phyloP scores from a whole-genome alignment of 2,888 invertebrate species.

The Myopa testacea region DNA sequence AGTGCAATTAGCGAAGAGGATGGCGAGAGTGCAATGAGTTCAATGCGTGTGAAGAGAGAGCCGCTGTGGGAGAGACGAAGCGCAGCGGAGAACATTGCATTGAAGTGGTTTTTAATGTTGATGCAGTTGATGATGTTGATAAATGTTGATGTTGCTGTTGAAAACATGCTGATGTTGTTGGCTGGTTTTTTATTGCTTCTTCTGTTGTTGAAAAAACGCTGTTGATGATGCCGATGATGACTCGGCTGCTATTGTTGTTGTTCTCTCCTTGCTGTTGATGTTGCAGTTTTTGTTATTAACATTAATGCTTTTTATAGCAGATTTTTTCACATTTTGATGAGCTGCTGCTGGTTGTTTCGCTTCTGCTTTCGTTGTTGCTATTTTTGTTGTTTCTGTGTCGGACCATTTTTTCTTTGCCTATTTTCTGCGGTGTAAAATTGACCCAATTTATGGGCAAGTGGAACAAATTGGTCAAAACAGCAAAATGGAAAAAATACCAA shows the following conservation, averaged over 20 bases:
- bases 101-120: not conserved
- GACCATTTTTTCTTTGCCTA: not conserved
- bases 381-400: not conserved
- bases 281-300: constrained; percentile 22
- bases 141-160: constrained; percentile 16
- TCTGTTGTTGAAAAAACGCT: not conserved
- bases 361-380: not conserved
- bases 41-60: too few species aligned
- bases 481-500: constrained; percentile 19
- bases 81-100: not conserved
- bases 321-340: not conserved
- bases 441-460: constrained; percentile 64
- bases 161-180: not conserved
- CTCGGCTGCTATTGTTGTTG: not conserved
- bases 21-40: too few species aligned
- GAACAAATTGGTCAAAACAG: constrained; percentile 59
- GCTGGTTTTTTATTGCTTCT: not conserved
- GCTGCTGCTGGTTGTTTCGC: not conserved
- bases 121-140: not conserved
- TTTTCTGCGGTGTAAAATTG: constrained; percentile 45
- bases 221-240: constrained; percentile 4
- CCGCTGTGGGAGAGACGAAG: too few species aligned
- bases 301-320: not conserved
- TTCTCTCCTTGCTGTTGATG: constrained; percentile 15
- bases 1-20: not conserved